Percentiles rank a stretch among this genome's conserved stretches.
These are phyloP conservation scores for Callyntrura sp. DNA, from an alignment of 2,888 invertebrate genomes.

Conservation along the genomic window DNA sequence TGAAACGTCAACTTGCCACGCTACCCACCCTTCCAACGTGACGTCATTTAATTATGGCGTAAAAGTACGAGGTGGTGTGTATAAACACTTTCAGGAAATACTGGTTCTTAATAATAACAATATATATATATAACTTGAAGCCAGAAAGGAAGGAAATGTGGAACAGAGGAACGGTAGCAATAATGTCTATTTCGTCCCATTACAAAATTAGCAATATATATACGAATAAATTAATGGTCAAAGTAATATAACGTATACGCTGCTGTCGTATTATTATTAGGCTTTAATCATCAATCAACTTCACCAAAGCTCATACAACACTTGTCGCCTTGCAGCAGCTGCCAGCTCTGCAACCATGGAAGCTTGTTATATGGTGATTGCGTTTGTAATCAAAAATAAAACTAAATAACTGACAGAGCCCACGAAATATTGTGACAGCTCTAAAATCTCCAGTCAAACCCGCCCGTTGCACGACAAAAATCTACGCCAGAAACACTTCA, in stretches of 20 bases:
- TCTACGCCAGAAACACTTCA: too few relatives aligned
- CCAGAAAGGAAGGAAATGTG: not conserved
- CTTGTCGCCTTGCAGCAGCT: not conserved
- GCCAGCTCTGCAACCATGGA: not conserved
- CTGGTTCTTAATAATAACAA: not conserved
- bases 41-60: too few relatives aligned
- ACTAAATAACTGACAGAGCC: not conserved
- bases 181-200: not conserved
- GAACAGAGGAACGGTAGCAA: not conserved
- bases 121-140: not conserved
- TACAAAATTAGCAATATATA: not conserved
- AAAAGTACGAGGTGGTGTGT: not conserved
- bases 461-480: too few relatives aligned
- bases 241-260: not conserved
- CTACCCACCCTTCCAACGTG: too few relatives aligned
- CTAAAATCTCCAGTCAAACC: not conserved
- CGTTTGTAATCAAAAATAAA: not conserved
- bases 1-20: too few relatives aligned
- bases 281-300: constrained; percentile 16
- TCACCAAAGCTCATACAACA: not conserved
- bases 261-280: too few relatives aligned
- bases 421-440: not conserved
- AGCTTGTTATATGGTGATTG: not conserved
- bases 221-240: not conserved
- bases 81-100: not conserved